Percentiles rank a stretch among this genome's conserved stretches.
Evolutionary conservation across 2,888 invertebrate species (phyloP).

Genomic region (Brachypterus glaber): DNA sequence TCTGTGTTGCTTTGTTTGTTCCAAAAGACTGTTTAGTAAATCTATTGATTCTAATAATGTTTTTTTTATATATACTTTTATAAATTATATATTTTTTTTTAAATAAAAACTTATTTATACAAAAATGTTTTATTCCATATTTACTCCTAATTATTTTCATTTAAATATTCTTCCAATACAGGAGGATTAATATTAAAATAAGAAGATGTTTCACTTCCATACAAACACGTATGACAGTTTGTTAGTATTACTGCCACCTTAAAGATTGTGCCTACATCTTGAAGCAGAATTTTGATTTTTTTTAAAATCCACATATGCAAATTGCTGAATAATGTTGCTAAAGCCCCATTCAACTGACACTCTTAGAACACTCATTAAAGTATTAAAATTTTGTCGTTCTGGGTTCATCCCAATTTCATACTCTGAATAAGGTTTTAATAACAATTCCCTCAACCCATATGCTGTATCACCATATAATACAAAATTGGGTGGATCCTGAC

Average conservation of each 20-base stretch:
- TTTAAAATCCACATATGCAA: constrained; percentile 20
- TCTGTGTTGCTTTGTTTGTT: no score
- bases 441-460: constrained; percentile 17
- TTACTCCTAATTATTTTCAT: no score
- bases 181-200: constrained; percentile 14
- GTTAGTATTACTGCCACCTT: constrained; percentile 13
- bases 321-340: constrained; percentile 15
- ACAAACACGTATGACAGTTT: constrained; percentile 17
- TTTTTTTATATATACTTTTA: no score
- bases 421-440: constrained; percentile 14
- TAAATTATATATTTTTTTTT: no score
- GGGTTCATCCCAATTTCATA: constrained; percentile 5
- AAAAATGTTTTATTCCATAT: no score
- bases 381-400: constrained; percentile 8
- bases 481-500: constrained; percentile 12
- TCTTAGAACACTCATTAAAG: constrained; percentile 15
- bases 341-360: constrained; percentile 20
- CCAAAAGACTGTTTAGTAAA: no score
- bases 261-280: constrained; percentile 14
- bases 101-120: no score
- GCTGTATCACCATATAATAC: constrained; percentile 20
- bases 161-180: constrained; percentile 14
- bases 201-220: constrained; percentile 12
- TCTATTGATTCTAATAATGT: no score
- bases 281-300: constrained; percentile 20